Conservation (phyloP, 2,113 vertebrate genomes). For the Phoenicopterus ruber region DNA sequence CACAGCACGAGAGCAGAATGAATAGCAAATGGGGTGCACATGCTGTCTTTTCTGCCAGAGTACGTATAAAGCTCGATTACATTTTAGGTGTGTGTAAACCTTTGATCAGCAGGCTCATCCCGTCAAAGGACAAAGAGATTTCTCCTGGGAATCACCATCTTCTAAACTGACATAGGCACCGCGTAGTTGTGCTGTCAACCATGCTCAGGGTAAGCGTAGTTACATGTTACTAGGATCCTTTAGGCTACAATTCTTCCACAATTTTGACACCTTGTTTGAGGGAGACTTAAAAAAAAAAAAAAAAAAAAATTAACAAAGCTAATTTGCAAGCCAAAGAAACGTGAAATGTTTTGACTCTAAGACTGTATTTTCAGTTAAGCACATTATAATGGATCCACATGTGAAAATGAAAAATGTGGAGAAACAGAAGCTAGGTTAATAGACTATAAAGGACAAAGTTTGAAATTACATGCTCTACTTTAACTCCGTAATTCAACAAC, state of each 20-base stretch:
- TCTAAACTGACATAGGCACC: neutral
- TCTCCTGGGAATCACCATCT: neutral
- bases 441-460: constrained; percentile 37
- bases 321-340: constrained; percentile 32
- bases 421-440: constrained; percentile 36
- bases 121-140: neutral
- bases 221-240: neutral
- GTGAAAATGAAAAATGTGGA: constrained; percentile 38
- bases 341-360: constrained; percentile 30
- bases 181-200: neutral
- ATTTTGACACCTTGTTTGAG: neutral
- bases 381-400: constrained; percentile 32
- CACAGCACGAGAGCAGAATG: neutral
- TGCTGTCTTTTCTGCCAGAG: neutral
- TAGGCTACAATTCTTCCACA: neutral
- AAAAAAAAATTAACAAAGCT: neutral
- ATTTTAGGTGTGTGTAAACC: neutral
- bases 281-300: neutral
- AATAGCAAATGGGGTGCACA: neutral
- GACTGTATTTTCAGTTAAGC: constrained; percentile 21
- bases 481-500: constrained; percentile 26
- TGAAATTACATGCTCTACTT: constrained; percentile 57
- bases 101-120: neutral
- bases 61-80: neutral
- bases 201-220: neutral